Conservation (phyloP, 1,140 invertebrate genomes). For the Onthophagus taurus region DNA sequence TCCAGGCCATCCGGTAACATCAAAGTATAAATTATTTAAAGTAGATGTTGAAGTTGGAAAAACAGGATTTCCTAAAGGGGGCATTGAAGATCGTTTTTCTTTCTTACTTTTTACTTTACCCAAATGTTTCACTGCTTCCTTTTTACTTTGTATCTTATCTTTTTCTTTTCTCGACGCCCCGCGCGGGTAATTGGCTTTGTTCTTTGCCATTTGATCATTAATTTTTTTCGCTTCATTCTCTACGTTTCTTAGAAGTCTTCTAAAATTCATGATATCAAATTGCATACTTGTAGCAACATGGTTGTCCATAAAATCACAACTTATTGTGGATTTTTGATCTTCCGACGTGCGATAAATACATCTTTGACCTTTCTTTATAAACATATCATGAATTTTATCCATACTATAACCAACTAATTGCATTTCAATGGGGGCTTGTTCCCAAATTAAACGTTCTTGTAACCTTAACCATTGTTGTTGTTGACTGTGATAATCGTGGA, state of each 20-base stretch:
- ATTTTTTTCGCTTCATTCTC: conserved; percentile 53
- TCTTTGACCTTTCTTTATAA: conserved; percentile 38
- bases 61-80: conserved; percentile 19
- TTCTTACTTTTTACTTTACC: background rate
- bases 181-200: conserved; percentile 5
- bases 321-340: conserved; percentile 40
- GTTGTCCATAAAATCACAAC: conserved; percentile 41
- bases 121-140: conserved; percentile 4
- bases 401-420: conserved; percentile 20
- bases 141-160: no score
- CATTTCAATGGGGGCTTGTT: conserved; percentile 45
- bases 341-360: conserved; percentile 43
- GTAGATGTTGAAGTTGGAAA: conserved; percentile 29
- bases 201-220: conserved; percentile 21
- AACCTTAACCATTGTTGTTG: conserved; percentile 54
- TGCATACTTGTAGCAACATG: conserved; percentile 37
- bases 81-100: conserved; percentile 5
- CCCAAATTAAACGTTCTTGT: conserved; percentile 51
- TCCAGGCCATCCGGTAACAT: conserved; percentile 28
- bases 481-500: conserved; percentile 56
- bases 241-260: conserved; percentile 49
- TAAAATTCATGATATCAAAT: conserved; percentile 40
- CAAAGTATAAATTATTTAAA: conserved; percentile 29
- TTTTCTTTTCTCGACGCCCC: background rate
- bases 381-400: conserved; percentile 27